Evolutionary conservation across 1,140 invertebrate species (phyloP), one percentile per base, ranked within the genome.

Genomic region (Papilio xuthus): DNA sequence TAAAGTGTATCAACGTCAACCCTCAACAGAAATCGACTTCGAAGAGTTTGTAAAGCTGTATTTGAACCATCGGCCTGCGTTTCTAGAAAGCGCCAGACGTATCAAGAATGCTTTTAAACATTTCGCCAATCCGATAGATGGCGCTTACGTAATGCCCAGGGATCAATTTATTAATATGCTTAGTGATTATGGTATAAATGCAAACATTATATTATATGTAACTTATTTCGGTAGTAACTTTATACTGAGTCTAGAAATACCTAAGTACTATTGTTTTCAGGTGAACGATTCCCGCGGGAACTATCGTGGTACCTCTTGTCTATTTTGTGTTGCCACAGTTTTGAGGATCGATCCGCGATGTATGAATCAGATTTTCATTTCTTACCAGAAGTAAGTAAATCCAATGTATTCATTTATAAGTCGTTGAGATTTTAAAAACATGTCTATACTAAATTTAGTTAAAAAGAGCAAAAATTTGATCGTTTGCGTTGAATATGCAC

Each of bases 11-110:
- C 94, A 95, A 13, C 89, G 94, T 72, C 79, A 92, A 74, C 89
- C 95, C 26, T 86, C 94, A 2, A 93, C 95, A 0, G 93, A 96
- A 73, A 95, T 97, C 60, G 95, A 95, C 79, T 96, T 97, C 80
- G 95, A 96, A 41, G 95, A 96, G 50, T 97, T 97, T 84, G 95
- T 97, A 2, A 96, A 95, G 89, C 87, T 97, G 63, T 97, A 96
- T 82, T 90, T 97, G 26, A 97, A 97, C 87, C 96, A 97, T 87
- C 94, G 96, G 76, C 96, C 96, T 12, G 95, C 92, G 0, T 94
- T 94, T 81, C 94, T 95, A 2, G 92, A 95, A 73, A 88, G 72
- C 50, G 85, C 80, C 44, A 81, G 80, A 42, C 85, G 86, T 26
- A 79, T 94, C 8, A 83, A 82, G 44, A 82, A 83, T 69, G 88